Evolutionary conservation across 35 echinoderm and acorn worm species (phyloP).

Genomic region (Chiridota heheva): DNA sequence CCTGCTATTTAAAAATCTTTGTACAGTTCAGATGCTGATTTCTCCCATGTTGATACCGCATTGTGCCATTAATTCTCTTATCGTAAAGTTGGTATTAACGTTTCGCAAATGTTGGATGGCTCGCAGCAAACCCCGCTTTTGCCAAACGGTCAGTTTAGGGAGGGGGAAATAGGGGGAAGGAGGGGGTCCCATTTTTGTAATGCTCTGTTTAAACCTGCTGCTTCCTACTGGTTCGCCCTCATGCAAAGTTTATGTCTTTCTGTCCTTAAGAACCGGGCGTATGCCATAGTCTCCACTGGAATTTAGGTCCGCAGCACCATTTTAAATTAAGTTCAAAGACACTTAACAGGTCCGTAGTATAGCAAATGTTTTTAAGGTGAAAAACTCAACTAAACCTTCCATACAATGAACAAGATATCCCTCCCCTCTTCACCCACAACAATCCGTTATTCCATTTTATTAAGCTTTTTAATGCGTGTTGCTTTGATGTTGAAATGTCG

Average conservation of each 20-base stretch:
- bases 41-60: neutral
- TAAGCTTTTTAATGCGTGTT: too few relatives aligned
- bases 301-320: too few relatives aligned
- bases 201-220: neutral
- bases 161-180: too few relatives aligned
- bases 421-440: too few relatives aligned
- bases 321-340: too few relatives aligned
- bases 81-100: slow-evolving; percentile 1
- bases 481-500: too few relatives aligned
- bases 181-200: neutral
- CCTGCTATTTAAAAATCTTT: slow-evolving; percentile 11
- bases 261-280: neutral
- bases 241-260: neutral
- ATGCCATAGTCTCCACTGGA: neutral
- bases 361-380: too few relatives aligned
- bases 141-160: neutral
- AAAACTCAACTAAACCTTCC: too few relatives aligned
- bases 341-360: too few relatives aligned
- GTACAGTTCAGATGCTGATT: neutral
- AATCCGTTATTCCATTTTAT: too few relatives aligned
- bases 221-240: neutral
- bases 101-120: neutral
- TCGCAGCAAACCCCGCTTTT: neutral
- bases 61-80: neutral
- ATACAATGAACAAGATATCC: too few relatives aligned